phyloP scores from a whole-genome alignment of 2,888 invertebrate species.

The Eudasyphora cyanicolor region DNA sequence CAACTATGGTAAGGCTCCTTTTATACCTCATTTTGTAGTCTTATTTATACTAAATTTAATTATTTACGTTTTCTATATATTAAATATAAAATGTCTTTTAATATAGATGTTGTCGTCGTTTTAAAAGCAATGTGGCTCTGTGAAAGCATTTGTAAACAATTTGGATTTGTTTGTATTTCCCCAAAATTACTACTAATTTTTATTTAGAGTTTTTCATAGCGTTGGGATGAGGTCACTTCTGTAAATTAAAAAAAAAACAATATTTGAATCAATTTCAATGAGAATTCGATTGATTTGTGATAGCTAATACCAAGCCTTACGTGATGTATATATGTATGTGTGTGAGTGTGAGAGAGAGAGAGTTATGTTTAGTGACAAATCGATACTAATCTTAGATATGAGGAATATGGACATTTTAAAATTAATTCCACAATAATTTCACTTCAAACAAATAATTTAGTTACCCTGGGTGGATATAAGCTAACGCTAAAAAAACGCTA shows the following conservation, averaged over 20 bases:
- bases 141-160: constrained; percentile 43
- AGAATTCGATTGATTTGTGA: constrained; percentile 5
- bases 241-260: constrained; percentile 82
- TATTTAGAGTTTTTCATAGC: constrained; percentile 94
- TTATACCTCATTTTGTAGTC: constrained; percentile 46
- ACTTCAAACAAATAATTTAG: too few relatives aligned
- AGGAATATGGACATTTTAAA: too few relatives aligned
- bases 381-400: neutral
- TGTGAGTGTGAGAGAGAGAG: constrained; percentile 19
- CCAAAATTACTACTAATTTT: constrained; percentile 73
- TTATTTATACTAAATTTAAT: constrained; percentile 47
- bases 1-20: constrained; percentile 68
- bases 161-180: constrained; percentile 32
- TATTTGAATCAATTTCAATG: constrained; percentile 52
- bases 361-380: constrained; percentile 39
- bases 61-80: constrained; percentile 25
- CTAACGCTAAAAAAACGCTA: too few relatives aligned
- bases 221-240: constrained; percentile 95
- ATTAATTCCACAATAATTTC: too few relatives aligned
- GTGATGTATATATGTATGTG: too few relatives aligned
- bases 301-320: constrained; percentile 46
- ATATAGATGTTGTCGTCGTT: constrained; percentile 58
- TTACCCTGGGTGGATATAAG: too few relatives aligned
- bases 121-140: constrained; percentile 65
- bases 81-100: constrained; percentile 63